Conservation (phyloP, 2,888 invertebrate genomes). For the Lithophane semibrunnea region DNA sequence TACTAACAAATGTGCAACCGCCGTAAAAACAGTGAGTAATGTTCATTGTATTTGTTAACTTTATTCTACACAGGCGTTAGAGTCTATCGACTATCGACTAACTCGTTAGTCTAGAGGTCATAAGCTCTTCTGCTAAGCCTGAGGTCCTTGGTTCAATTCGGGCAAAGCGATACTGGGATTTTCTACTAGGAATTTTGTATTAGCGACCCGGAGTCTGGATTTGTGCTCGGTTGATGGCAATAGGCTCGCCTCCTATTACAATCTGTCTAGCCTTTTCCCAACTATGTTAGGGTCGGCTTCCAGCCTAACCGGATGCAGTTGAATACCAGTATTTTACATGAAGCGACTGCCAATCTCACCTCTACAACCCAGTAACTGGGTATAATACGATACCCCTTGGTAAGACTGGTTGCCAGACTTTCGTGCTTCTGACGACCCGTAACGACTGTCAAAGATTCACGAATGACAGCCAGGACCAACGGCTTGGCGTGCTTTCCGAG, state of each 20-base stretch:
- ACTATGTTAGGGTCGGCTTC: no score
- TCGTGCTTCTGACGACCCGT: no score
- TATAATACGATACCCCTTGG: no score
- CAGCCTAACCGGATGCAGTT: no score
- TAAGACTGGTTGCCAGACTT: no score
- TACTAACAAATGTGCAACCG: constrained; percentile 1
- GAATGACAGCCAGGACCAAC: no score
- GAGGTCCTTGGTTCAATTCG: not conserved
- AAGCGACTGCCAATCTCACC: no score
- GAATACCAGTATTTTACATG: no score
- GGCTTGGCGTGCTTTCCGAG: no score
- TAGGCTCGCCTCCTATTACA: not conserved
- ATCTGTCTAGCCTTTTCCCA: no score
- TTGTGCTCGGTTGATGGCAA: not conserved
- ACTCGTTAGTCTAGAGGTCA: not conserved
- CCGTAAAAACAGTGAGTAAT: constrained; percentile 17
- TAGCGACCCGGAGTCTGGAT: not conserved
- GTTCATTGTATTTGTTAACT: not conserved
- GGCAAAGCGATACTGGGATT: not conserved
- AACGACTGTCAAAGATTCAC: no score
- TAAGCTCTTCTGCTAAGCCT: not conserved
- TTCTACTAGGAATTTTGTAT: not conserved
- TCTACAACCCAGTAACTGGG: no score
- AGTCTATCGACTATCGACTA: not conserved
- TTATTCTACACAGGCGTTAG: not conserved